These are phyloP conservation scores for Aldabrachelys gigantea DNA, from an alignment of 2,113 vertebrate species.

Conservation along the genomic window DNA sequence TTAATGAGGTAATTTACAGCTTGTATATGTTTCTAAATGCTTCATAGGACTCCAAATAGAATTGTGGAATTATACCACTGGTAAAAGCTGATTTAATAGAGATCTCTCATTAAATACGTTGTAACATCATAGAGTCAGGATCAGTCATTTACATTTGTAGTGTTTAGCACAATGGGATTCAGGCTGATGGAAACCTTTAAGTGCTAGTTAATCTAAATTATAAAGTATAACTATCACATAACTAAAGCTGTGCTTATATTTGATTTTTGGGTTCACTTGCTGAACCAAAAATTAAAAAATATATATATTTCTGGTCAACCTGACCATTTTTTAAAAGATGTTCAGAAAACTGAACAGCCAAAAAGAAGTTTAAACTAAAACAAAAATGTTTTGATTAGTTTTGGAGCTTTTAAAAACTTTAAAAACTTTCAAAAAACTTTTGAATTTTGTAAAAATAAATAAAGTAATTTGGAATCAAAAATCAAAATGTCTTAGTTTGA, in stretches of 20 bases:
- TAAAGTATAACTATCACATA: background rate
- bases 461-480: no score
- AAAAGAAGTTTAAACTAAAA: no score
- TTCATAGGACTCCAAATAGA: background rate
- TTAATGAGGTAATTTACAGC: background rate
- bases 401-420: no score
- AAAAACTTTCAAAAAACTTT: no score
- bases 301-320: no score
- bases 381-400: no score
- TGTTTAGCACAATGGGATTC: background rate
- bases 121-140: background rate
- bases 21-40: background rate
- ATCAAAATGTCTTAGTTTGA: no score
- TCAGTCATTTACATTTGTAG: background rate
- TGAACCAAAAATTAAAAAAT: background rate
- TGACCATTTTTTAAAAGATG: background rate
- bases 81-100: background rate
- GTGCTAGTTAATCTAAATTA: background rate
- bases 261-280: background rate
- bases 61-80: background rate
- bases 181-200: background rate
- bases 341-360: background rate
- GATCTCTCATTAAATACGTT: background rate
- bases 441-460: no score
- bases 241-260: background rate